A percentile compares a stretch with the other conserved stretches of the same genome.
These are phyloP conservation scores for Apolygus lucorum DNA, from an alignment of 1,140 invertebrate species.

Conservation along the genomic window DNA sequence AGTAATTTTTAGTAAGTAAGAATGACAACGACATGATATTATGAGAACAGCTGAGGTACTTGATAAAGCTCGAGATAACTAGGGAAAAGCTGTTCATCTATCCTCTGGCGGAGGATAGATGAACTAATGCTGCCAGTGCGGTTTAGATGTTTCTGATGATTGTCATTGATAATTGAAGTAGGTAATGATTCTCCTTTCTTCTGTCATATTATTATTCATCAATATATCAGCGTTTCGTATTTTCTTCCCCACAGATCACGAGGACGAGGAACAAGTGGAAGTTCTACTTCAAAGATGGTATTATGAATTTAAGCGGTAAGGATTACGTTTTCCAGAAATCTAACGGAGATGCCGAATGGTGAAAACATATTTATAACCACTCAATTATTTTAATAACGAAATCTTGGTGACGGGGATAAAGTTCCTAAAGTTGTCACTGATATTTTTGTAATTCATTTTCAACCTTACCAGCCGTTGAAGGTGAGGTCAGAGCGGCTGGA, in stretches of 20 bases:
- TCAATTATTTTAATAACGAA: not conserved
- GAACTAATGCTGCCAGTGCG: too few species aligned
- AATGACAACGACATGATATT: too few species aligned
- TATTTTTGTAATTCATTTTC: not conserved
- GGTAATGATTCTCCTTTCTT: too few species aligned
- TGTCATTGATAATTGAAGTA: too few species aligned
- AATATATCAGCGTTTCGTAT: not conserved
- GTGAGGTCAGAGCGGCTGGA: too few species aligned
- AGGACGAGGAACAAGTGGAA: slow-evolving; percentile 98
- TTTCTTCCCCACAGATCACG: slow-evolving; percentile 63
- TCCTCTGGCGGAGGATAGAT: too few species aligned
- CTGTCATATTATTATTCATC: not conserved
- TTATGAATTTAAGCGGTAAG: slow-evolving; percentile 97
- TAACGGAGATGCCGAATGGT: slow-evolving; percentile 98
- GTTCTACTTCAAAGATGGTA: slow-evolving; percentile 98
- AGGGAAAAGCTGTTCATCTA: too few species aligned
- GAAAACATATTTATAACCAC: slow-evolving; percentile 37
- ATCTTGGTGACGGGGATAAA: slow-evolving; percentile 2
- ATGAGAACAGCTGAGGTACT: too few species aligned
- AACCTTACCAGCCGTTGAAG: not conserved
- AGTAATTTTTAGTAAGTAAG: too few species aligned
- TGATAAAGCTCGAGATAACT: too few species aligned
- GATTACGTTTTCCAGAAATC: slow-evolving; percentile 99
- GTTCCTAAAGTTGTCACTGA: not conserved
- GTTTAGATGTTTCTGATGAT: too few species aligned